These are phyloP conservation scores for Lithobates sylvaticus DNA, from an alignment of 2,797 vertebrate species.

Conservation along the genomic window DNA sequence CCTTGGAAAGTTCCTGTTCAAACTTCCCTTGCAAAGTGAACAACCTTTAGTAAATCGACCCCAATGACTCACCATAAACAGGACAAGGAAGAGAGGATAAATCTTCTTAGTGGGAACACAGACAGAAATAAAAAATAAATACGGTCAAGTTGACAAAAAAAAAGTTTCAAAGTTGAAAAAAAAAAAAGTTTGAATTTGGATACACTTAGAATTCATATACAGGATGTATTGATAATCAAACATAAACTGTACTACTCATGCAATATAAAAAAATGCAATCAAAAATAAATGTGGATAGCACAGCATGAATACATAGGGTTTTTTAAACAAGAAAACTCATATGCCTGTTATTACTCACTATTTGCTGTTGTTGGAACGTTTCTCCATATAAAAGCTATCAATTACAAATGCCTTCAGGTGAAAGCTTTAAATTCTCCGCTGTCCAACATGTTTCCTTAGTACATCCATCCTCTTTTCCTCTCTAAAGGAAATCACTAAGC, in stretches of 20 bases:
- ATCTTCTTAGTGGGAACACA: no score
- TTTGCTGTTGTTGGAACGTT: background rate
- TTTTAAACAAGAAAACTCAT: background rate
- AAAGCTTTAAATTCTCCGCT: constrained; percentile 45
- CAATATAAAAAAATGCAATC: background rate
- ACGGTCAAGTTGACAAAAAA: no score
- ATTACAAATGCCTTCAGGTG: constrained; percentile 45
- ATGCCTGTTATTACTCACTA: background rate
- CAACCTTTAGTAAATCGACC: no score
- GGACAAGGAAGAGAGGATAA: no score
- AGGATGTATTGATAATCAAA: background rate
- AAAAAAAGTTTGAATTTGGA: no score
- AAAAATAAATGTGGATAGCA: background rate
- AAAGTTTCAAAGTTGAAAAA: no score
- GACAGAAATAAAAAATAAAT: no score
- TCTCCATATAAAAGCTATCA: constrained; percentile 33
- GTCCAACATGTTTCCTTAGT: constrained; percentile 40
- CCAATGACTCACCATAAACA: no score
- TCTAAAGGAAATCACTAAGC: constrained; percentile 43
- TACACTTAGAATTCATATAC: background rate
- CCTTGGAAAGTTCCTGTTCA: no score
- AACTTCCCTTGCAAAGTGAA: no score
- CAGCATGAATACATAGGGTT: background rate
- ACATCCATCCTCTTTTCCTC: constrained; percentile 37
- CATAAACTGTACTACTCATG: background rate